A percentile compares a stretch with the other conserved stretches of the same genome.
Conservation (phyloP, 2,888 invertebrate genomes). For the Drosophila monieri region DNA sequence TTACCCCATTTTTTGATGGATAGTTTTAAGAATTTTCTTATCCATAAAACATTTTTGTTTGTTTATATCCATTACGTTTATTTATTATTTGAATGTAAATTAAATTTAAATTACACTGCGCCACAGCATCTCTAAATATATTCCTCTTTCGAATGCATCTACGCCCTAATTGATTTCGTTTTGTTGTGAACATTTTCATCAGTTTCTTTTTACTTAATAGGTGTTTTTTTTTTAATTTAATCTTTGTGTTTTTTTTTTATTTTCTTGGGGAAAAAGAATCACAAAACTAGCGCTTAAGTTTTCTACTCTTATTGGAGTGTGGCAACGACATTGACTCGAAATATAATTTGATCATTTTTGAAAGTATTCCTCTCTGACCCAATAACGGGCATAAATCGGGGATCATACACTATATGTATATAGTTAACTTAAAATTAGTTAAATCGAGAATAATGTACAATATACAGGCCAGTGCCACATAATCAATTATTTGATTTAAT, state of each 20-base stretch:
- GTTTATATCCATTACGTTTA: constrained; percentile 52
- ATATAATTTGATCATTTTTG: constrained; percentile 43
- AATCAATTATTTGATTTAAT: constrained; percentile 29
- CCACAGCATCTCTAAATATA: constrained; percentile 58
- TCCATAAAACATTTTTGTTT: background rate
- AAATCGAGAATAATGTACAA: constrained; percentile 59
- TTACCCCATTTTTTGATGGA: too few species aligned
- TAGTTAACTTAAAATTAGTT: constrained; percentile 70
- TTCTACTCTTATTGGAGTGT: constrained; percentile 38
- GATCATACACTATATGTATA: constrained; percentile 45
- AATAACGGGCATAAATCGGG: constrained; percentile 14
- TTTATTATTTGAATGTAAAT: constrained; percentile 59
- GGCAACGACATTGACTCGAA: constrained; percentile 35
- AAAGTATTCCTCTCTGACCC: constrained; percentile 7
- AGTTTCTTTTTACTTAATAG: constrained; percentile 23
- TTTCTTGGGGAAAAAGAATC: constrained; percentile 56
- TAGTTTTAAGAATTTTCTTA: too few species aligned
- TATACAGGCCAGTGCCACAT: constrained; percentile 38
- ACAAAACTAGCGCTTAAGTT: constrained; percentile 58
- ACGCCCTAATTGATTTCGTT: constrained; percentile 68
- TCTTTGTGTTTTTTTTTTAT: constrained; percentile 4
- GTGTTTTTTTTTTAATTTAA: background rate
- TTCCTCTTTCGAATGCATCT: constrained; percentile 51
- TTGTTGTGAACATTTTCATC: constrained; percentile 63
- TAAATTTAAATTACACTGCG: constrained; percentile 66